Conservation (phyloP, 2,888 invertebrate genomes). For the Penaeus monodon region DNA sequence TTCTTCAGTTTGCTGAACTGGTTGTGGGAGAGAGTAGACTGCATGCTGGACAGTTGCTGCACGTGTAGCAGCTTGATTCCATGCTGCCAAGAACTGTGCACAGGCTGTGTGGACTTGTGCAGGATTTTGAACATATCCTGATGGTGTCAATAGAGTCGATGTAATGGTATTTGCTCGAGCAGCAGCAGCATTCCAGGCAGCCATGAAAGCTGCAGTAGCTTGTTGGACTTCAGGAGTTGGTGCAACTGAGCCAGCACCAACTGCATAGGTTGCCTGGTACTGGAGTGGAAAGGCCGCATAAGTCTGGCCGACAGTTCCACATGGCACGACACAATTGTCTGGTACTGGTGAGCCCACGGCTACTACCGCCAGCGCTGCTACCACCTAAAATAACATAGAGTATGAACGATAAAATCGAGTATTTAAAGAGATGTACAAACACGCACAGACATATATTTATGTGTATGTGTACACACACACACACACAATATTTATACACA, state of each 20-base stretch:
- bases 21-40: slow-evolving; percentile 3
- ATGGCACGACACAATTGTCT: slow-evolving; percentile 23
- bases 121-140: too few species aligned
- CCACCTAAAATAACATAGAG: slow-evolving; percentile 19
- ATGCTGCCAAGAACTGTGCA: too few species aligned
- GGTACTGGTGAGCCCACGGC: slow-evolving; percentile 43
- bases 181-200: slow-evolving; percentile 39
- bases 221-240: slow-evolving; percentile 33
- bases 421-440: not conserved
- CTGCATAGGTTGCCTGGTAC: slow-evolving; percentile 19
- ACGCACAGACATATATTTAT: not conserved
- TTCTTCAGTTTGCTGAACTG: slow-evolving; percentile 31
- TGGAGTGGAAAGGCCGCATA: slow-evolving; percentile 7
- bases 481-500: not conserved
- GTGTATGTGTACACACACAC: not conserved
- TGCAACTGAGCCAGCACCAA: not conserved
- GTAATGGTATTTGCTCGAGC: slow-evolving; percentile 4
- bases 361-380: slow-evolving; percentile 50
- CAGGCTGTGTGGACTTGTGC: too few species aligned
- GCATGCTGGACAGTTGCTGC: slow-evolving; percentile 39
- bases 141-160: not conserved
- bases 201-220: slow-evolving; percentile 45
- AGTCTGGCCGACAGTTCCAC: not conserved
- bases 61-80: slow-evolving; percentile 43
- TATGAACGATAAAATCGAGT: not conserved